Evolutionary conservation across 2,797 vertebrate species (phyloP).

Genomic region (Anguilla anguilla): DNA sequence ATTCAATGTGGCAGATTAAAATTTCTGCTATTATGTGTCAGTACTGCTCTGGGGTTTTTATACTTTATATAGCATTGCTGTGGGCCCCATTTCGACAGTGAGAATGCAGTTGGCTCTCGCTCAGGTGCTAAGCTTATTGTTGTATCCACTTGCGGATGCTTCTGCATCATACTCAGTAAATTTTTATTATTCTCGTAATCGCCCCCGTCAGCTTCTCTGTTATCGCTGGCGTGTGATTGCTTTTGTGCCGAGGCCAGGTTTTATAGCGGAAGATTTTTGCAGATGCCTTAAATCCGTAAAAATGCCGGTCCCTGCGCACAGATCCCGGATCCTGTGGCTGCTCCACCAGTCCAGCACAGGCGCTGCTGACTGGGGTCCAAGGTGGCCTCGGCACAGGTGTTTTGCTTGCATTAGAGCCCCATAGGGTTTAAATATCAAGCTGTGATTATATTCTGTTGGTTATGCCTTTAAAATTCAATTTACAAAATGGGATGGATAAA

Average conservation of each 20-base stretch:
- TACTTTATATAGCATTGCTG: neutral
- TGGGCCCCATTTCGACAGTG: neutral
- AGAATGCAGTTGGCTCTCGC: neutral
- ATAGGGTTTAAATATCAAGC: neutral
- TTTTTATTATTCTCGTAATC: slow-evolving; percentile 3
- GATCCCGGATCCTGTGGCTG: neutral
- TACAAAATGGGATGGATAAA: neutral
- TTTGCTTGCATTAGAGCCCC: neutral
- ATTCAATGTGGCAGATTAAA: neutral
- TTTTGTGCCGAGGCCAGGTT: neutral
- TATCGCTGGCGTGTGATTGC: neutral
- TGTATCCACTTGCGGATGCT: neutral
- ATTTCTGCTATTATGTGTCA: neutral
- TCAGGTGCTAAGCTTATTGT: neutral
- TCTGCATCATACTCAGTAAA: neutral
- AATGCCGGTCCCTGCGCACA: neutral
- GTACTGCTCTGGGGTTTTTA: neutral
- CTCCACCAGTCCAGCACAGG: too few relatives aligned
- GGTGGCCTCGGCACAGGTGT: neutral
- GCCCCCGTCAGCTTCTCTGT: neutral
- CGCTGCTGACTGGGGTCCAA: neutral
- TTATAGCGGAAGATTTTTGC: neutral
- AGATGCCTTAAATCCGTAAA: neutral
- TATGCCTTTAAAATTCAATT: neutral
- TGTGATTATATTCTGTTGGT: neutral